Base-by-base conservation (phyloP, 2,888 invertebrate species). In the Ophion ellenae region DNA sequence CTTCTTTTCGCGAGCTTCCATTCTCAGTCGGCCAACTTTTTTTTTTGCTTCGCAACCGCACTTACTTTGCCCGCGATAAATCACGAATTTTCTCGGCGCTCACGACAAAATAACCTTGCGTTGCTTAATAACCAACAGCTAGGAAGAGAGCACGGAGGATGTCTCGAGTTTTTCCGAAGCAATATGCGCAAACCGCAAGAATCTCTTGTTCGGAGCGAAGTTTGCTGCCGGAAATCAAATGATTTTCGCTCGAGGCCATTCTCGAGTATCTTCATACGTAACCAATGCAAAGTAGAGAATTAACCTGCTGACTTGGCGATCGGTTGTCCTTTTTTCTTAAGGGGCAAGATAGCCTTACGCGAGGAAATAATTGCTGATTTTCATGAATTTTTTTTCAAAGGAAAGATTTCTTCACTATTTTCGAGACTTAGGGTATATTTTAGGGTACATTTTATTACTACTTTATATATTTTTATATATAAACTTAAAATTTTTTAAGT, bases 1-100 rank as follows among this genome's bases (percentile, higher is more conserved):
- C 17, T n/a, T 53, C 64, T 28, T 53, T 61, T 47, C 14, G 24
- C 32, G 36, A 36, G 53, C 53, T 17, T 53, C 17, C 4, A 17
- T 53, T 53, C 20, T 40, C 53, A n/a, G 14, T 74, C 36, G 36
- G 40, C 40, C 32, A 36, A 61, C 40, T 20, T 20, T 57, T n/a
- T n/a, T 59, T 47, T 20, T 45, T 28, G n/a, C 59, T 24, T 45
- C 45, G 10, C 28, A 24, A 24, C 28, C 5, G 24, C 63, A 61
- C 80, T 67, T 73, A 17, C 14, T n/a, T 7, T 53, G 63, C 59
- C n/a, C 36, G 24, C 40, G 61, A 74, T 66, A 80, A 76, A 75
- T 64, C 67, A 63, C 20, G 61, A 67, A 77, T 84, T 77, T 40
- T 66, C 74, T 75, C 73, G n/a, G 71, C 59, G 28, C 81, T 47